Percentiles rank a stretch among this genome's conserved stretches.
phyloP scores from a whole-genome alignment of 2,797 vertebrate genomes.

The Pseudotriccus pelzelni region DNA sequence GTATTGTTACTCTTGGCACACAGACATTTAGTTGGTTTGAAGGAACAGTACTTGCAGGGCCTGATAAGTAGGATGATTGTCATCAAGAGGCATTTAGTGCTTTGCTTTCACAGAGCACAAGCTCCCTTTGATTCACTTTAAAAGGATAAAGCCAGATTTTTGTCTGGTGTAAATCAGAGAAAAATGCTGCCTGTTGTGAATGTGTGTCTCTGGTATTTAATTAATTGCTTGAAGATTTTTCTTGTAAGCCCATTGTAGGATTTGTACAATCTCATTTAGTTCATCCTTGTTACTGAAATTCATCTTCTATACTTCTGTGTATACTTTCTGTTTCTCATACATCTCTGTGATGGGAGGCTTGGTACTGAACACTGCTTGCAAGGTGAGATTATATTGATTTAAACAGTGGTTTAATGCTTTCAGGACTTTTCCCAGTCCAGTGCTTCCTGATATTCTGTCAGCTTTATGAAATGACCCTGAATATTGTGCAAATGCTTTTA shows the following conservation, averaged over 20 bases:
- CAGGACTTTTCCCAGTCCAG: background rate
- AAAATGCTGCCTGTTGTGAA: background rate
- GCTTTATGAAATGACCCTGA: background rate
- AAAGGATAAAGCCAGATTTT: slow-evolving; percentile 2
- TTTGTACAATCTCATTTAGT: slow-evolving; percentile 24
- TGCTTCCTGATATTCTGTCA: background rate
- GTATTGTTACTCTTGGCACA: slow-evolving; percentile 14
- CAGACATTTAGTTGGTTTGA: background rate
- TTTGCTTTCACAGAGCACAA: background rate
- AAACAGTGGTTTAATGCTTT: background rate
- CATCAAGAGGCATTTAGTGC: background rate
- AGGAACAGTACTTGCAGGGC: background rate
- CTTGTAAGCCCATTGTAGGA: slow-evolving; percentile 8
- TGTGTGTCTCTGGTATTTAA: background rate
- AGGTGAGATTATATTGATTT: background rate
- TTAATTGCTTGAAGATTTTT: slow-evolving; percentile 32
- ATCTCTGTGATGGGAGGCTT: background rate
- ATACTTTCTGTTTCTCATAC: background rate
- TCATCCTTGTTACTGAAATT: background rate
- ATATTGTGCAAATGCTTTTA: background rate
- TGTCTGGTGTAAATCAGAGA: background rate
- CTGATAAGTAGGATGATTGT: slow-evolving; percentile 5
- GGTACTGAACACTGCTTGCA: background rate
- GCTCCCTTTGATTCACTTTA: background rate
- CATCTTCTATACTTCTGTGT: background rate